Conservation (phyloP, 2,797 vertebrate species). For the Uromys caudimaculatus region DNA sequence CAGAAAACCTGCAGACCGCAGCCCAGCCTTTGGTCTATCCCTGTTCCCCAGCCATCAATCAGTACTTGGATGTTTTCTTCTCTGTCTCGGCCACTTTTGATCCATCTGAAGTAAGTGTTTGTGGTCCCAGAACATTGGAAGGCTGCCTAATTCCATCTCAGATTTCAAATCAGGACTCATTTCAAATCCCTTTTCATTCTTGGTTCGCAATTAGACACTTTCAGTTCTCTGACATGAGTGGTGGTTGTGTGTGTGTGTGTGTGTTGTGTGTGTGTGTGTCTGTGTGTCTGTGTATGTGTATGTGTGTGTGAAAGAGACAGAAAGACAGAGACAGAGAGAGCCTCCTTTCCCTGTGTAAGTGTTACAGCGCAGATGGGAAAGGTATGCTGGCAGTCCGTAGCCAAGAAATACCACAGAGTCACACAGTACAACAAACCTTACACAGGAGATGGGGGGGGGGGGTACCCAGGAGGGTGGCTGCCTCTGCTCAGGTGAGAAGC, state of each 20-base stretch:
- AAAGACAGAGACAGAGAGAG: too few relatives aligned
- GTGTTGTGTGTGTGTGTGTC: too few relatives aligned
- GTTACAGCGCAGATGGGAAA: neutral
- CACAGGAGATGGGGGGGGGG: neutral
- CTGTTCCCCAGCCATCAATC: neutral
- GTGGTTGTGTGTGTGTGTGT: neutral
- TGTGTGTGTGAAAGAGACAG: too few relatives aligned
- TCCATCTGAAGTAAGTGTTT: constrained; percentile 1
- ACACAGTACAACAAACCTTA: neutral
- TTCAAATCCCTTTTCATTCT: neutral
- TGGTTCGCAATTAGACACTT: neutral
- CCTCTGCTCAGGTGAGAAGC: neutral
- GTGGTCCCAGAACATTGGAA: neutral
- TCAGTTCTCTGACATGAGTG: neutral
- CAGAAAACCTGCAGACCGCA: neutral
- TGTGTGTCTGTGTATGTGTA: too few relatives aligned
- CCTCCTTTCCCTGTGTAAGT: neutral
- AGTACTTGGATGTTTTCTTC: neutral
- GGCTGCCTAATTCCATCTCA: neutral
- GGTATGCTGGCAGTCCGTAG: neutral
- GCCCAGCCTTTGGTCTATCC: accelerated
- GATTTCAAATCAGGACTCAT: neutral
- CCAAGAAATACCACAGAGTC: neutral
- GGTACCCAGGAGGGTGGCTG: neutral
- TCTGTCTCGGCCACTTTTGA: neutral